A percentile compares a stretch with the other conserved stretches of the same genome.
These are phyloP conservation scores for Chaetodon trifascialis DNA, from an alignment of 2,113 vertebrate species.

Conservation along the genomic window DNA sequence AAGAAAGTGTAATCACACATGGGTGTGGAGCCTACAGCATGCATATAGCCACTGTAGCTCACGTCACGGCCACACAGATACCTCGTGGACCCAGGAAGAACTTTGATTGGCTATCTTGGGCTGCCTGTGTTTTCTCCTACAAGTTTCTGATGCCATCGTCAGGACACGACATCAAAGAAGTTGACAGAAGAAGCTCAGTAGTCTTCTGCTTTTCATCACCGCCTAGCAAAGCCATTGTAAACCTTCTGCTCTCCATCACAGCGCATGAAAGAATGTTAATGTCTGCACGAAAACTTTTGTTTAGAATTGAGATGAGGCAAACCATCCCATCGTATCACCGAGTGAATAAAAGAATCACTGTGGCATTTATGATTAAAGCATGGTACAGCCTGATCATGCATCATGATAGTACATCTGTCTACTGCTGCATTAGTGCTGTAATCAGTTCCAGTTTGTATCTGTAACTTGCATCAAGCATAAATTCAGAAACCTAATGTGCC, in stretches of 20 bases:
- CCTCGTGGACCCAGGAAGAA: background rate
- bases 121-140: background rate
- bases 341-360: background rate
- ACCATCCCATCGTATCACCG: background rate
- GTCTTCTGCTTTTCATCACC: background rate
- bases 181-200: background rate
- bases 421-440: background rate
- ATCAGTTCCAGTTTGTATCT: background rate
- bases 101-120: background rate
- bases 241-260: background rate
- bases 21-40: background rate
- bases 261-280: background rate
- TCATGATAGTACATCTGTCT: background rate
- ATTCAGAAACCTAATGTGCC: too few relatives aligned
- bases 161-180: background rate
- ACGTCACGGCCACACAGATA: background rate
- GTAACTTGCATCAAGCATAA: background rate
- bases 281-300: background rate
- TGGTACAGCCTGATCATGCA: background rate
- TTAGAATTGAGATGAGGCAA: background rate
- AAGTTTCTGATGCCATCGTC: background rate
- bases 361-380: background rate
- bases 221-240: background rate
- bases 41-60: background rate
- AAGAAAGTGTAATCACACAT: background rate